A percentile compares a stretch with the other conserved stretches of the same genome.
phyloP scores from a whole-genome alignment of 2,797 vertebrate species.

The Typhlichthys subterraneus region DNA sequence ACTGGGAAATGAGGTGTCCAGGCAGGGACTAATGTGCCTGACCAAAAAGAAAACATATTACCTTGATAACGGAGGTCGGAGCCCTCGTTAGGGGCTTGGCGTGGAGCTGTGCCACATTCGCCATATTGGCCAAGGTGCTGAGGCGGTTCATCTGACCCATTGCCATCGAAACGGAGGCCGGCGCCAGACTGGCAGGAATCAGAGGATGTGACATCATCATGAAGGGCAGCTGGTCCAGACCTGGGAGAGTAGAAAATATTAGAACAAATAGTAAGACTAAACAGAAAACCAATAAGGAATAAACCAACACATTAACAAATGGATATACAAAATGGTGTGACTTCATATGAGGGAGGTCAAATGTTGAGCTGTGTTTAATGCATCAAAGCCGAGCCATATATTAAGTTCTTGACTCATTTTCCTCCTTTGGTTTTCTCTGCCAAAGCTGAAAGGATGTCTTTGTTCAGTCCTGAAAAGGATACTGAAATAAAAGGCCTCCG shows the following conservation, averaged over 20 bases:
- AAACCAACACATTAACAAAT: not conserved
- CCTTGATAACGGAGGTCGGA: slow-evolving; percentile 96
- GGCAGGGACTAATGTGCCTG: no score
- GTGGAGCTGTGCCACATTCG: slow-evolving; percentile 91
- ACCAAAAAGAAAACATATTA: slow-evolving; percentile 57
- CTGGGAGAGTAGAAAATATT: slow-evolving; percentile 59
- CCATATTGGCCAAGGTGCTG: slow-evolving; percentile 95
- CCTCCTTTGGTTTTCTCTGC: not conserved
- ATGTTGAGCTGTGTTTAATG: slow-evolving; percentile 13
- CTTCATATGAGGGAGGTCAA: slow-evolving; percentile 24
- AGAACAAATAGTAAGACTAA: not conserved
- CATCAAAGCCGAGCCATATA: slow-evolving; percentile 1
- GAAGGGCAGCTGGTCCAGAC: slow-evolving; percentile 93
- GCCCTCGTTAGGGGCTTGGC: slow-evolving; percentile 69
- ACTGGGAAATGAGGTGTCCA: not conserved
- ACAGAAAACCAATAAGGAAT: slow-evolving; percentile 1
- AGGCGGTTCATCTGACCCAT: slow-evolving; percentile 99
- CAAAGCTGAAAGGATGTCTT: slow-evolving; percentile 15
- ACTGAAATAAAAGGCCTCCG: slow-evolving; percentile 17
- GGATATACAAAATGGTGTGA: not conserved
- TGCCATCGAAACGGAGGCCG: slow-evolving; percentile 97
- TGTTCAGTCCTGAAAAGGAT: slow-evolving; percentile 6
- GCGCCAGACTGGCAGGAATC: slow-evolving; percentile 97
- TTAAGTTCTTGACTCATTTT: slow-evolving; percentile 17
- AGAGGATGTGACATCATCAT: slow-evolving; percentile 99